Evolutionary conservation across 2,113 vertebrate genomes (phyloP).

Genomic region (Excalfactoria chinensis): DNA sequence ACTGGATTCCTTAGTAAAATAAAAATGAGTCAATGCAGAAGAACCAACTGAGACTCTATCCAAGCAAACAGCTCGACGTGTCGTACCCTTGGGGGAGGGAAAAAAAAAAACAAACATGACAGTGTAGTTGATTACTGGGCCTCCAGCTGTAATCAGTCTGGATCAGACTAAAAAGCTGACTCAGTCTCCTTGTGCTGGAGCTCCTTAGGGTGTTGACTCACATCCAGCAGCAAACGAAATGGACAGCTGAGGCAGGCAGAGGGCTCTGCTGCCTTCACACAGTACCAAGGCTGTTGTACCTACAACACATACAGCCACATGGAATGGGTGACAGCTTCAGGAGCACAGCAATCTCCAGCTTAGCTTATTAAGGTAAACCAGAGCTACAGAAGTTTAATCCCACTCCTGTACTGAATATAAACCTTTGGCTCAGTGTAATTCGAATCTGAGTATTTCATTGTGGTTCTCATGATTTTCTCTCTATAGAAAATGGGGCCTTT

Average conservation of each 20-base stretch:
- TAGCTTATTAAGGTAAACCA: background rate
- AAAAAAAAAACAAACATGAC: background rate
- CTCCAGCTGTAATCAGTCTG: constrained; percentile 56
- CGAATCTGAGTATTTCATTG: background rate
- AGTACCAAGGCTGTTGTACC: constrained; percentile 20
- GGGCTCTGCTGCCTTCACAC: background rate
- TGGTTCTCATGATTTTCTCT: background rate
- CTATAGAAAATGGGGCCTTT: background rate
- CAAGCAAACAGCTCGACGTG: constrained; percentile 17
- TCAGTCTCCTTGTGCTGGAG: constrained; percentile 16
- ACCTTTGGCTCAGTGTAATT: background rate
- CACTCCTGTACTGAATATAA: background rate
- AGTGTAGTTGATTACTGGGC: constrained; percentile 18
- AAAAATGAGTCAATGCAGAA: constrained; percentile 16
- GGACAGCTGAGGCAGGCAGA: background rate
- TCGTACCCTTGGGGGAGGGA: background rate
- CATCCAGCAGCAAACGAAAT: background rate
- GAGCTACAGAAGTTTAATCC: background rate
- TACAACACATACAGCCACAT: background rate
- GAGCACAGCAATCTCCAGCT: background rate
- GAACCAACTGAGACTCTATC: background rate
- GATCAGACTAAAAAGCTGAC: constrained; percentile 42
- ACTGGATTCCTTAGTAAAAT: background rate
- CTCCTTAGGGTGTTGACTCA: constrained; percentile 54
- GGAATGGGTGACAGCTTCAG: background rate